A percentile compares a stretch with the other conserved stretches of the same genome.
phyloP scores from a whole-genome alignment of 2,797 vertebrate species.

The Chiroxiphia lanceolata region DNA sequence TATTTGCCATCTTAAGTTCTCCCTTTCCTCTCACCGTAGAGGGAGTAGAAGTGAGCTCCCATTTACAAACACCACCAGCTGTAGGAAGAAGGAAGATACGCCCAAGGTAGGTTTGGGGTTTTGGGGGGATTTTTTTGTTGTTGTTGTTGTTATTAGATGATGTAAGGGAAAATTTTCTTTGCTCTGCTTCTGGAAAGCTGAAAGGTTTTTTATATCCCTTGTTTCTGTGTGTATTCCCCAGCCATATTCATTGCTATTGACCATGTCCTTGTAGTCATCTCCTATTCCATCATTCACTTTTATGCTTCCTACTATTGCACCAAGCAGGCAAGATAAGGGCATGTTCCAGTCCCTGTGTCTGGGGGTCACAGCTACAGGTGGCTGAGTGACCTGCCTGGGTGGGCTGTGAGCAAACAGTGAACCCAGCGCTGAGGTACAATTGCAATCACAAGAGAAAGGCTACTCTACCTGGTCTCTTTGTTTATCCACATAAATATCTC shows the following conservation, averaged over 20 bases:
- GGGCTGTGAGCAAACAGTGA: background rate
- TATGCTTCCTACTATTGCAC: accelerated
- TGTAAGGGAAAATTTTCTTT: background rate
- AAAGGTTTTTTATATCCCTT: background rate
- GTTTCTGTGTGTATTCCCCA: background rate
- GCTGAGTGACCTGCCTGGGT: background rate
- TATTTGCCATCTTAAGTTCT: background rate
- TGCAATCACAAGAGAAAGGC: background rate
- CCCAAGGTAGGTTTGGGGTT: background rate
- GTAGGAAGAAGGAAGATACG: background rate
- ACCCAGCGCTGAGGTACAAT: background rate
- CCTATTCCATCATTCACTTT: background rate
- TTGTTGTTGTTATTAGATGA: background rate
- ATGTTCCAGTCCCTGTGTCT: accelerated
- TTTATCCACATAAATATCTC: background rate
- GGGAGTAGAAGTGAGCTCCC: background rate
- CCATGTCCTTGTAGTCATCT: accelerated
- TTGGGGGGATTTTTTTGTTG: background rate
- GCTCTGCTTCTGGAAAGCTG: background rate
- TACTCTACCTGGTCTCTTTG: accelerated
- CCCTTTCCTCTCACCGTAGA: background rate
- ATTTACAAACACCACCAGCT: background rate
- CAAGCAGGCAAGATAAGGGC: accelerated
- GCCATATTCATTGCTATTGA: accelerated
- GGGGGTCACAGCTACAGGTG: background rate